These are phyloP conservation scores for Syncerus caffer DNA, from an alignment of 2,797 vertebrate genomes.

Conservation along the genomic window DNA sequence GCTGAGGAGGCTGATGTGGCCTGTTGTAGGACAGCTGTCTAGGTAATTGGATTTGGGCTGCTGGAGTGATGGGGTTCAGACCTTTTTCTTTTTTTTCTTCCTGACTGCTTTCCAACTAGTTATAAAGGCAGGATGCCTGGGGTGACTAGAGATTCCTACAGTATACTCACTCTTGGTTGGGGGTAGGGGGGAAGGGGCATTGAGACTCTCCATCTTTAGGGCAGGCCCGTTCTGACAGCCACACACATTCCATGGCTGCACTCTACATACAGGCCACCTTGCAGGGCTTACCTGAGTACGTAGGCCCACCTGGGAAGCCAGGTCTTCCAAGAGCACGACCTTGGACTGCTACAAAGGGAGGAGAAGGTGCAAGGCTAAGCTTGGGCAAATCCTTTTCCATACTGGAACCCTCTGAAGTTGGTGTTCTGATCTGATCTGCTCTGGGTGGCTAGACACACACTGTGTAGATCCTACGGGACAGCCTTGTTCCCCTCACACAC, in stretches of 20 bases:
- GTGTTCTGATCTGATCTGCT: not conserved
- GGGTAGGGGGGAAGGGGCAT: not conserved
- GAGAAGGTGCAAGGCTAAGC: not conserved
- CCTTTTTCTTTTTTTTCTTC: not conserved
- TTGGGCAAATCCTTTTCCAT: not conserved
- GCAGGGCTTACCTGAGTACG: constrained; percentile 89
- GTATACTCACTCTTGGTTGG: not conserved
- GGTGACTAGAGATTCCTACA: not conserved
- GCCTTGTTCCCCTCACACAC: not conserved
- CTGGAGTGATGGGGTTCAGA: not conserved
- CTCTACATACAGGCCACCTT: not conserved
- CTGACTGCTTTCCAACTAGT: not conserved
- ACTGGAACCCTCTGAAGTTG: not conserved
- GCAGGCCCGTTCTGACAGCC: not conserved
- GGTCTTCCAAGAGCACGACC: constrained; percentile 95
- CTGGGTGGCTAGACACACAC: not conserved
- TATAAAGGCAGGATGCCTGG: not conserved
- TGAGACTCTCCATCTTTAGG: not conserved
- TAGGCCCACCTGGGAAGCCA: constrained; percentile 94
- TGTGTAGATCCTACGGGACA: not conserved
- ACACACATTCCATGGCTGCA: not conserved
- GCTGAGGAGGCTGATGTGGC: not conserved
- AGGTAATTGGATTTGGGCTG: constrained; percentile 35
- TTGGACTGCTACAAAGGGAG: constrained; percentile 87
- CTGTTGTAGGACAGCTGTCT: constrained; percentile 18